Evolutionary conservation across 1,140 invertebrate species (phyloP), one percentile per base, ranked within the genome.

Genomic region (Drosophila paulistorum): DNA sequence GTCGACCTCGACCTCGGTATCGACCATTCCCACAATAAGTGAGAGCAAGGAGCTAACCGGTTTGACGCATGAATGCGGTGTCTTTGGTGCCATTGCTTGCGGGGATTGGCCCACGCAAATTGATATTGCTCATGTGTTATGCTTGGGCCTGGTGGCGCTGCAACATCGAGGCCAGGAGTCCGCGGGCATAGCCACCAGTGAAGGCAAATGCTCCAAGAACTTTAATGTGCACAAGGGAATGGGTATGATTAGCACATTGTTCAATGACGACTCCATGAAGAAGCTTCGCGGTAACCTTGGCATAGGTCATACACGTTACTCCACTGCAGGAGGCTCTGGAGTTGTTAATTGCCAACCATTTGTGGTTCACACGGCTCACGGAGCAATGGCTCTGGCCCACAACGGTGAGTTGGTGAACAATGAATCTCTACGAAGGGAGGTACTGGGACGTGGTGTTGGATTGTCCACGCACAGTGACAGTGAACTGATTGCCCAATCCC

Each of bases 341-440:
- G 95, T 96, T 87, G 95, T 97, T 45, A 99, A 99, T 92, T 98
- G 98, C 84, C 98, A 99, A 91, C 98, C 98, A 0, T 99, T 99
- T 93, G 97, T 99, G 3, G 98, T 99, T 1, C 98, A 99, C 84
- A 99, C 98, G 3, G 95, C 96, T 7, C 98, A 99, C 92, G 98
- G 98, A 0, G 95, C 96, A 9, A 93, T 99, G 60, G 98, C 98
- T 2, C 95, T 99, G 20, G 98, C 98, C 2, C 98, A 99, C 86
- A 99, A 99, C 93, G 98, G 98, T 14, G 98, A 99, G 93, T 94
- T 99, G 17, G 97, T 99, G 1, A 99, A 99, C 93, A 98, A 97
- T 70, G 95, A 96, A 87, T 96, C 95, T 68, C 93, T 99, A 9
- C 93, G 98, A 74, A 96, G 96, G 93, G 96, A 97, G 94, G 96